These are phyloP conservation scores for Corynorhinus townsendii DNA, from an alignment of 2,113 vertebrate species.

Conservation along the genomic window DNA sequence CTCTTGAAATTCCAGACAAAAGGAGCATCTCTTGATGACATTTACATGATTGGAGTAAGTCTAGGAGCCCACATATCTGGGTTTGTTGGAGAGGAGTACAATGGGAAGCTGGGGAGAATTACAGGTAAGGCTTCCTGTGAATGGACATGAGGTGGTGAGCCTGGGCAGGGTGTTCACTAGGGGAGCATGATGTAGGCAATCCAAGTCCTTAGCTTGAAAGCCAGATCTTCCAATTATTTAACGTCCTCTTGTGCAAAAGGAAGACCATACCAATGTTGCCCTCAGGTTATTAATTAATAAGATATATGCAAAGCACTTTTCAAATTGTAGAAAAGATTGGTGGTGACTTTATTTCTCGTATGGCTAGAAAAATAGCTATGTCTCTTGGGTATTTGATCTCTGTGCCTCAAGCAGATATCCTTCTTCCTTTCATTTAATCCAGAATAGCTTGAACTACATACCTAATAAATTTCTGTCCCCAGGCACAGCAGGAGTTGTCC, in stretches of 20 bases:
- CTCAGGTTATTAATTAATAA: not conserved
- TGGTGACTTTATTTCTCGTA: not conserved
- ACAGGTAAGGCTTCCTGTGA: slow-evolving; percentile 83
- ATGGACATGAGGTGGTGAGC: not conserved
- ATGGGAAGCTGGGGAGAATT: slow-evolving; percentile 89
- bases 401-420: not conserved
- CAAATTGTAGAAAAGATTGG: not conserved
- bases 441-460: not conserved
- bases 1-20: slow-evolving; percentile 78
- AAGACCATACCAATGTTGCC: not conserved
- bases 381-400: not conserved
- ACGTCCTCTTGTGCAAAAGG: not conserved
- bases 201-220: not conserved
- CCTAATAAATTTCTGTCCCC: not conserved
- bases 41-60: slow-evolving; percentile 94
- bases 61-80: slow-evolving; percentile 94
- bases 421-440: not conserved
- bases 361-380: not conserved
- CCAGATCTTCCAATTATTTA: not conserved
- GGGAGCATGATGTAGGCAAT: not conserved
- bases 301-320: not conserved
- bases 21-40: slow-evolving; percentile 84
- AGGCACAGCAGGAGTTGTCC: not conserved
- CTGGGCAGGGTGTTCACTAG: not conserved
- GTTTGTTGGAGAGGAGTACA: slow-evolving; percentile 89